These are phyloP conservation scores for Prionailurus viverrinus DNA, from an alignment of 2,113 vertebrate species.

Conservation along the genomic window DNA sequence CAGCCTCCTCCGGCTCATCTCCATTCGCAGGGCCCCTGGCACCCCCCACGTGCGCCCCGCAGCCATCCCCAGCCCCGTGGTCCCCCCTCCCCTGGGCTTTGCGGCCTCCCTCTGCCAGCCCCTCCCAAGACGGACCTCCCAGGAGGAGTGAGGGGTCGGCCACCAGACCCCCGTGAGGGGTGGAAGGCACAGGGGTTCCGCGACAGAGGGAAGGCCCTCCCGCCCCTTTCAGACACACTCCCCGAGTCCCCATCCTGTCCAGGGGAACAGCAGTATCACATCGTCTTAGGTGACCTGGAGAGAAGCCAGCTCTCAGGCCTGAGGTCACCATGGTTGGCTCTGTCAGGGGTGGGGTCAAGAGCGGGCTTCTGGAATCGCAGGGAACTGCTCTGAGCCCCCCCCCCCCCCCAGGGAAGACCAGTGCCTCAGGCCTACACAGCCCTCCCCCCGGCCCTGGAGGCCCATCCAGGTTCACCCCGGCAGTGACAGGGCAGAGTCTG, in stretches of 20 bases:
- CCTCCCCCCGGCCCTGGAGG: not conserved
- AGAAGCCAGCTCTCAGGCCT: not conserved
- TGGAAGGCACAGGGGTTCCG: rapidly evolving
- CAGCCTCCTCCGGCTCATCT: no score
- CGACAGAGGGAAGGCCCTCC: rapidly evolving
- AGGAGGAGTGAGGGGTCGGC: not conserved
- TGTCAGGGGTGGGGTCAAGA: not conserved
- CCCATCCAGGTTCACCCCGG: not conserved
- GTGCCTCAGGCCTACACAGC: rapidly evolving
- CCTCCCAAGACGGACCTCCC: not conserved
- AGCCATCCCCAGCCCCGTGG: rapidly evolving
- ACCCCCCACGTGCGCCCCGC: not conserved
- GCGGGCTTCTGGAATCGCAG: not conserved
- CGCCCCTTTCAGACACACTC: not conserved
- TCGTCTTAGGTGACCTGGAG: rapidly evolving
- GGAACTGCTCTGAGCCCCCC: not conserved
- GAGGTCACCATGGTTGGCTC: rapidly evolving
- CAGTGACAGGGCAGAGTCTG: not conserved
- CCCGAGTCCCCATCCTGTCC: not conserved
- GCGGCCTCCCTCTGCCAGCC: rapidly evolving
- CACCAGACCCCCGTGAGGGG: rapidly evolving
- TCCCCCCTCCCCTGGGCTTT: not conserved
- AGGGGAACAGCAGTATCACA: rapidly evolving
- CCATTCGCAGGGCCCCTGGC: no score
- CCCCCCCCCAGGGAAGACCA: not conserved